Percentiles rank a stretch among this genome's conserved stretches.
phyloP scores from a whole-genome alignment of 2,888 invertebrate genomes.

The Liodrosophila aerea region DNA sequence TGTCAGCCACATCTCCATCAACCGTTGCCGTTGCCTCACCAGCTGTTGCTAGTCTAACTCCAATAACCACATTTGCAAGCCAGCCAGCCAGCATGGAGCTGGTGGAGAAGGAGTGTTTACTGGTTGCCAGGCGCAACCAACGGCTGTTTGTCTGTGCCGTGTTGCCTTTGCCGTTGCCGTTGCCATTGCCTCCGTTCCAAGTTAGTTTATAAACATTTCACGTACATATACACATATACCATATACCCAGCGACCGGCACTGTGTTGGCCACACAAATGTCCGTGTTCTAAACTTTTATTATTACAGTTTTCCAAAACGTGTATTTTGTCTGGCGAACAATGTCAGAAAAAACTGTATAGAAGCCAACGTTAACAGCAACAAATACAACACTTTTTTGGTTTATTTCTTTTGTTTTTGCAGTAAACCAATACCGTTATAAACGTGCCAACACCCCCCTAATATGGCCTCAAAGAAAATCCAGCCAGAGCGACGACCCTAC shows the following conservation, averaged over 20 bases:
- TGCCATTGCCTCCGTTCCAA: conserved; percentile 58
- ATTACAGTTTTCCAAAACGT: conserved; percentile 50
- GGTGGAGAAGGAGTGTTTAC: conserved; percentile 21
- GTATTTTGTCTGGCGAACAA: conserved; percentile 50
- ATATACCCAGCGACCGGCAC: conserved; percentile 14
- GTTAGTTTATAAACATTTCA: conserved; percentile 76
- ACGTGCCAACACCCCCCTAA: not conserved
- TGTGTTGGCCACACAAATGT: conserved; percentile 52
- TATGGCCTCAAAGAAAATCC: conserved; percentile 45
- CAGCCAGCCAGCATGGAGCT: conserved; percentile 7
- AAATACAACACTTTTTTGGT: conserved; percentile 32
- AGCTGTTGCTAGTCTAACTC: conserved; percentile 53
- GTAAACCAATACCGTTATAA: conserved; percentile 12
- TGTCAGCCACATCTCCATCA: conserved; percentile 33
- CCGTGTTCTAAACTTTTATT: conserved; percentile 70
- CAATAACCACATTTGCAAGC: conserved; percentile 58
- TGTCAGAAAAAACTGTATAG: conserved; percentile 33
- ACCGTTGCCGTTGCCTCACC: conserved; percentile 9
- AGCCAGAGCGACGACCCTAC: conserved; percentile 72
- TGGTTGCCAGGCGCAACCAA: conserved; percentile 55
- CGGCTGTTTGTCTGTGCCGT: conserved; percentile 33
- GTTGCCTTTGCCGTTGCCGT: conserved; percentile 54
- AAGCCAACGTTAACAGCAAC: conserved; percentile 32
- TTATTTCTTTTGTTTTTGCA: conserved; percentile 24
- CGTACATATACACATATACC: conserved; percentile 40